Conservation (phyloP, 2,888 invertebrate genomes). For the Prosopocoilus inquinatus region DNA sequence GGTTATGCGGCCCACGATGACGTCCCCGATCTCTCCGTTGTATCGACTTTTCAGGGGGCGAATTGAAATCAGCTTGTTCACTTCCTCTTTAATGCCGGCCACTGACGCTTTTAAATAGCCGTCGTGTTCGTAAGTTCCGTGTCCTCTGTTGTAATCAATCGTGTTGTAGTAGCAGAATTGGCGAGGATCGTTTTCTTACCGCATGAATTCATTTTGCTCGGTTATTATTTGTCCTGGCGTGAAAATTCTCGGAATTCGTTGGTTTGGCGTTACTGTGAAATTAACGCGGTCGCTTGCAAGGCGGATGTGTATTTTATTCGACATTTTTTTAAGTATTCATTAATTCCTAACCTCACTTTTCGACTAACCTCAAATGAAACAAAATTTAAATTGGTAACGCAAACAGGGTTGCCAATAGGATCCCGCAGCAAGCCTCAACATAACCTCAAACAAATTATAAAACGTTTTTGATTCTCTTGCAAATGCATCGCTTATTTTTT, state of each 20-base stretch:
- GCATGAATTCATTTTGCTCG: slow-evolving; percentile 78
- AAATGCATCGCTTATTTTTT: no score
- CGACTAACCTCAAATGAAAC: no score
- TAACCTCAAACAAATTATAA: no score
- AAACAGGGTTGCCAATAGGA: no score
- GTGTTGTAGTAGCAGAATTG: background rate
- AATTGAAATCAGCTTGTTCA: slow-evolving; percentile 92
- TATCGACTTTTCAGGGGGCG: slow-evolving; percentile 88
- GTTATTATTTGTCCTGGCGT: slow-evolving; percentile 89
- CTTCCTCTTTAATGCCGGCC: slow-evolving; percentile 90
- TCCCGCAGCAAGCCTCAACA: no score
- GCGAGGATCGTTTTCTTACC: slow-evolving; percentile 53
- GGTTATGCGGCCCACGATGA: slow-evolving; percentile 89
- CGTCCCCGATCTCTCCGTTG: slow-evolving; percentile 94
- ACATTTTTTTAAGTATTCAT: slow-evolving; percentile 44
- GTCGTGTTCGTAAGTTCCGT: slow-evolving; percentile 90
- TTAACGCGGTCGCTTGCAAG: slow-evolving; percentile 66
- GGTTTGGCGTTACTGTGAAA: slow-evolving; percentile 56
- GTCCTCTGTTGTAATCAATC: slow-evolving; percentile 66
- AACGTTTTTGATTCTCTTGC: no score
- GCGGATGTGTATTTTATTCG: slow-evolving; percentile 60
- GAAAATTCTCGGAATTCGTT: slow-evolving; percentile 65
- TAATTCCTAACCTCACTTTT: no score
- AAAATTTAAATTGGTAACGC: no score
- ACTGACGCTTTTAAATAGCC: slow-evolving; percentile 87